These are phyloP conservation scores for Caenorhabditis inopinata DNA, from an alignment of 1,140 invertebrate genomes.

Conservation along the genomic window DNA sequence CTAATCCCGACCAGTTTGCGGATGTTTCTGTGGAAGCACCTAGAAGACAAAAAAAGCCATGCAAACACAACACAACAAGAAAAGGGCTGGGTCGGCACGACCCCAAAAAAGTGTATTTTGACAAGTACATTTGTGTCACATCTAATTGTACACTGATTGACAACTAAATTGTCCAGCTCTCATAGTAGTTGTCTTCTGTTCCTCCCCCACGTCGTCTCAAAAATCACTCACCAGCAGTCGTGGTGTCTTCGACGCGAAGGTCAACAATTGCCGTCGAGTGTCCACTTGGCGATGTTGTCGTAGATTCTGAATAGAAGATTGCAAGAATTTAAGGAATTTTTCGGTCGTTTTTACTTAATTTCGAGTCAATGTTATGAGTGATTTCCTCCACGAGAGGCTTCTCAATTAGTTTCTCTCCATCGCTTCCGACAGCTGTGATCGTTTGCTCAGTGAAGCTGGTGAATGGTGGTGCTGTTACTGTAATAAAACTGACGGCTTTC, in stretches of 20 bases:
- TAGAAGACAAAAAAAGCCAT: not conserved
- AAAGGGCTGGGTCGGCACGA: not conserved
- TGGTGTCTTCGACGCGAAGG: constrained; percentile 27
- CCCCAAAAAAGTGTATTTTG: not conserved
- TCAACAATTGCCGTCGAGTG: constrained; percentile 32
- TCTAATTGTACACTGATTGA: constrained; percentile 24
- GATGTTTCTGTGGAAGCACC: not conserved
- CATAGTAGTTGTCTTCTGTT: not conserved
- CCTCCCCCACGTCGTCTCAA: not conserved
- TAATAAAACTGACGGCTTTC: not conserved
- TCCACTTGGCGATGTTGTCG: constrained; percentile 18
- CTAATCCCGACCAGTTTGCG: not conserved
- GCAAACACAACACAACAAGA: not conserved
- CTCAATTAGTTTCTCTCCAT: not conserved
- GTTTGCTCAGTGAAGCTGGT: constrained; percentile 37
- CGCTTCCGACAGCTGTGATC: not conserved
- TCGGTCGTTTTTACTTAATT: constrained; percentile 3
- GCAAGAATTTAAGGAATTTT: not conserved
- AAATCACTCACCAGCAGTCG: constrained; percentile 16
- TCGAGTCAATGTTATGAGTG: constrained; percentile 38
- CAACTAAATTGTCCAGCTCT: constrained; percentile 28
- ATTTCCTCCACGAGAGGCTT: constrained; percentile 36
- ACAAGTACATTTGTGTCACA: constrained; percentile 33
- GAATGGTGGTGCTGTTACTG: constrained; percentile 45
- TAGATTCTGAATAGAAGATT: constrained; percentile 6